Evolutionary conservation across 35 echinoderm and acorn worm genomes (phyloP).

Genomic region (Hemicentrotus pulcherrimus): DNA sequence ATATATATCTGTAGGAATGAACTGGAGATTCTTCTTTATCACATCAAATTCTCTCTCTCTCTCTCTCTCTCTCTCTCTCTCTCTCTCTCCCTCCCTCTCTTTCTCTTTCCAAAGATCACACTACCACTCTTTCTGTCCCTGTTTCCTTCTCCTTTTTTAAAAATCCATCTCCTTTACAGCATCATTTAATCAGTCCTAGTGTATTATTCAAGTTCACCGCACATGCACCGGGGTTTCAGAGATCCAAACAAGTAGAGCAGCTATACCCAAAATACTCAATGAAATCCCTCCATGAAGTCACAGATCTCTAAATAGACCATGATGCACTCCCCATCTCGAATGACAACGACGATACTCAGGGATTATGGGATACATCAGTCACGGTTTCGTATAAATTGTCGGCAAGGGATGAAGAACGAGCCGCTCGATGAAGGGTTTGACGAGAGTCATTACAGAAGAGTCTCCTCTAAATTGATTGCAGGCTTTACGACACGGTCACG

Average conservation of each 20-base stretch:
- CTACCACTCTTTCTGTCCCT: not conserved
- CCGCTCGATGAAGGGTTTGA: conserved; percentile 10
- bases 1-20: too few species aligned
- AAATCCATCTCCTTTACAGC: not conserved
- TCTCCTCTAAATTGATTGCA: conserved; percentile 25
- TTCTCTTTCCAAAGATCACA: too few species aligned
- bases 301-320: not conserved
- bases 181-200: not conserved
- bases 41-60: not conserved
- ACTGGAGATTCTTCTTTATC: not conserved
- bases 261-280: not conserved
- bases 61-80: not conserved
- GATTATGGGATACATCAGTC: conserved; percentile 46
- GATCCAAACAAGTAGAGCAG: not conserved
- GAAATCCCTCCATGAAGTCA: not conserved
- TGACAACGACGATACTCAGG: not conserved
- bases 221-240: not conserved
- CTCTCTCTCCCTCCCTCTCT: not conserved
- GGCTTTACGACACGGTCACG: conserved; percentile 36
- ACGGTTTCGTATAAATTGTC: conserved; percentile 34
- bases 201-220: not conserved
- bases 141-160: not conserved
- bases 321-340: conserved; percentile 5
- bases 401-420: not conserved
- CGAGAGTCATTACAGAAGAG: conserved; percentile 31